Base-by-base conservation (phyloP, 2,888 invertebrate genomes). In the Steinernema carpocapsae region DNA sequence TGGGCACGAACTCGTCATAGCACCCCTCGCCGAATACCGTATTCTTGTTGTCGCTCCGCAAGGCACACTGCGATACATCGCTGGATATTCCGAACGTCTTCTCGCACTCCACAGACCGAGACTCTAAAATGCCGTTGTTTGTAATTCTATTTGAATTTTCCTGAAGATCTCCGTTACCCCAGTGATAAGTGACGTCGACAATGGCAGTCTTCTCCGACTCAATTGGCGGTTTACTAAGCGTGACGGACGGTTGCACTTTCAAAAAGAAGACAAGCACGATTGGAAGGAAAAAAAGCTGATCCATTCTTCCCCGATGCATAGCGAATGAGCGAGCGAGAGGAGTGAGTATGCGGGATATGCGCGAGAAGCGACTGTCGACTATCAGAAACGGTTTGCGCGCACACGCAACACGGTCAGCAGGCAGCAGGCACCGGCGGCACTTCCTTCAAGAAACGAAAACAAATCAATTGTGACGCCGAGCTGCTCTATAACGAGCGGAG, bases 1-100 rank as follows among this genome's bases (percentile, higher is more conserved):
- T 19, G 7, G 73, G 73, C n/a, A 37, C 56, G 19, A 73, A 73
- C 37, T 73, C 59, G 24, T 73, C 45, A 19, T 37, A 73, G 45
- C 73, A 73, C 0, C 73, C 73, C 26, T 73, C 42, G 6, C 73
- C 73, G 12, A 73, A 73, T 3, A 37, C 73, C 17, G 56, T 45
- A 73, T 73, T 64, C 19, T 64, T 64, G 29, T 64, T 64, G 32
- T 64, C 64, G 17, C 64, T 64, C 17, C 64, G 64, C 1, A 64
- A 32, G 64, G 64, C 64, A 64, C 64, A 64, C 32, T 64, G 64
- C 32, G 64, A 64, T 17, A 64, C 32, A 29, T 64, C 64, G 26
- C 32, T 32, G 29, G 26, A 29, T 17, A 64, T 32, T 12, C 64
- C 32, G 32, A 26, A 32, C 17, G 17, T 32, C 37, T 64, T 64